Conservation (phyloP, 2,888 invertebrate species). For the Lamellibrachia columna region DNA sequence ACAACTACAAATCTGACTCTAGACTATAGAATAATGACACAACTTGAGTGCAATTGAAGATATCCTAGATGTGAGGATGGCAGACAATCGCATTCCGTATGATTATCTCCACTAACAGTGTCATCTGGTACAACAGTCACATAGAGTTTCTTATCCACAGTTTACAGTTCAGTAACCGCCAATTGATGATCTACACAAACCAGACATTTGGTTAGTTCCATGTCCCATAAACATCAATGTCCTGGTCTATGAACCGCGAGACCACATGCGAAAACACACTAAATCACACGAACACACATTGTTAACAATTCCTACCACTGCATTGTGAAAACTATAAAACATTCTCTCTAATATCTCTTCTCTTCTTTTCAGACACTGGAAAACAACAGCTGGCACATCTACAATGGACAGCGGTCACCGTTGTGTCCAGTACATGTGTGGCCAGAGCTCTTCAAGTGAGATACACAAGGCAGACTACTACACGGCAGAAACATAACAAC, state of each 20-base stretch:
- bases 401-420: not conserved
- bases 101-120: not conserved
- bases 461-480: not conserved
- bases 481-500: not conserved
- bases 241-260: not conserved
- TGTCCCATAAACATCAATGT: not conserved
- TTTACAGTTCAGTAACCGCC: not conserved
- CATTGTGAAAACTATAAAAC: not conserved
- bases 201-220: not conserved
- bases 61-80: not conserved
- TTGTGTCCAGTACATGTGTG: not conserved
- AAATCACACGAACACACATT: not conserved
- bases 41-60: not conserved
- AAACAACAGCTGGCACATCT: not conserved
- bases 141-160: not conserved
- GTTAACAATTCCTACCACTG: not conserved
- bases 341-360: not conserved
- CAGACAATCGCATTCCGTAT: not conserved
- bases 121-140: not conserved
- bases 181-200: conserved; percentile 16
- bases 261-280: not conserved
- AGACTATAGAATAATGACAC: not conserved
- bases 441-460: not conserved
- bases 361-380: not conserved
- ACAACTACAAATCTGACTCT: not conserved